phyloP scores from a whole-genome alignment of 2,888 invertebrate genomes.

The Phaonia tiefii region DNA sequence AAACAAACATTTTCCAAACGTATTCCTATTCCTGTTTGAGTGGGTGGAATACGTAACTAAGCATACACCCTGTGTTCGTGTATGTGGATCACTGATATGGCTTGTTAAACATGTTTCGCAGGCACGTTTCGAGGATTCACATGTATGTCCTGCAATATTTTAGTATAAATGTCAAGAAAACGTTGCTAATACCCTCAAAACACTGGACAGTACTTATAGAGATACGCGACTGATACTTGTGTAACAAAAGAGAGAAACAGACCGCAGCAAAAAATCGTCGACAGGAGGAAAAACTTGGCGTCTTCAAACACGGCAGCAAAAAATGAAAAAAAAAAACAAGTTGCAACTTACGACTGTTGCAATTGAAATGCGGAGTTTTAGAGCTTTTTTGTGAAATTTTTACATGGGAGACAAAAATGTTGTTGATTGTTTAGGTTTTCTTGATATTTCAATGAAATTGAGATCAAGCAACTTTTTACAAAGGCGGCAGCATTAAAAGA shows the following conservation, averaged over 20 bases:
- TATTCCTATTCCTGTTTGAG: too few relatives aligned
- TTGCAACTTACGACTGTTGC: slow-evolving; percentile 15
- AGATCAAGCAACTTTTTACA: background rate
- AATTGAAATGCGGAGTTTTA: slow-evolving; percentile 27
- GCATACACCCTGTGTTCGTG: too few relatives aligned
- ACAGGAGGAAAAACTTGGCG: slow-evolving; percentile 47
- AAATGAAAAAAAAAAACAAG: background rate
- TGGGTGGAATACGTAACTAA: too few relatives aligned
- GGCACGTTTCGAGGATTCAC: slow-evolving; percentile 70
- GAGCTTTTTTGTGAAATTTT: background rate
- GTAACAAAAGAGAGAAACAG: background rate
- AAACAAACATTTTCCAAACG: too few relatives aligned
- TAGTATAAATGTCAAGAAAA: slow-evolving; percentile 73
- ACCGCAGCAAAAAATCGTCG: background rate
- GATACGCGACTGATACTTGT: background rate
- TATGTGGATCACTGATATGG: slow-evolving; percentile 20
- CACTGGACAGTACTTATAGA: slow-evolving; percentile 1
- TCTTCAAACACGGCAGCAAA: slow-evolving; percentile 22
- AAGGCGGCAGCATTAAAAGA: background rate
- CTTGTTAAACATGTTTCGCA: slow-evolving; percentile 68
- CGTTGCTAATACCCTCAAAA: slow-evolving; percentile 32
- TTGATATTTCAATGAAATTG: background rate
- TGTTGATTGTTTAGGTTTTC: slow-evolving; percentile 17
- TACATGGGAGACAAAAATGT: background rate
- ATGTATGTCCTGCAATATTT: slow-evolving; percentile 74